phyloP scores from a whole-genome alignment of 1,140 invertebrate genomes.

The Papilio glaucus region DNA sequence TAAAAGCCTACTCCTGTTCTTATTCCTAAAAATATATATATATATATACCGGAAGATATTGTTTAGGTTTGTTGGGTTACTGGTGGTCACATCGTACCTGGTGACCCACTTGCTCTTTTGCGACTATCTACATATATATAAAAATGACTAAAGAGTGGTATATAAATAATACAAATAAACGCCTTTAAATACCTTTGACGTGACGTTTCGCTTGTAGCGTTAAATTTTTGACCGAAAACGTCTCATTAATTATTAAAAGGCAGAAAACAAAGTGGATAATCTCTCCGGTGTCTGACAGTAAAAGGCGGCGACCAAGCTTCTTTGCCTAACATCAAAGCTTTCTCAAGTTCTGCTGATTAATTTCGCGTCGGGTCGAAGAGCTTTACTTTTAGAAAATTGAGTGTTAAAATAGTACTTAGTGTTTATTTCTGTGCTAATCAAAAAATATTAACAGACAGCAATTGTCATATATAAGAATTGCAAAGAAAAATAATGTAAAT shows the following conservation, averaged over 20 bases:
- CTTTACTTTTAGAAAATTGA: slow-evolving; percentile 2
- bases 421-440: background rate
- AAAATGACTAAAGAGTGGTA: background rate
- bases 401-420: background rate
- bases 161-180: too few species aligned
- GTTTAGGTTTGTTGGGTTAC: too few species aligned
- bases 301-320: slow-evolving; percentile 23
- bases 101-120: background rate
- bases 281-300: slow-evolving; percentile 19
- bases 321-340: slow-evolving; percentile 14
- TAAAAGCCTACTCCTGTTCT: too few species aligned
- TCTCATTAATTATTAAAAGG: slow-evolving; percentile 23
- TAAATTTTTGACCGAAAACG: slow-evolving; percentile 15
- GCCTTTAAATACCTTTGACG: background rate
- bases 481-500: too few species aligned
- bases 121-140: too few species aligned
- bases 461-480: too few species aligned
- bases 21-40: too few species aligned
- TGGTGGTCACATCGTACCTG: too few species aligned
- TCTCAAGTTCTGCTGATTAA: slow-evolving; percentile 22
- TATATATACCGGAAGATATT: too few species aligned
- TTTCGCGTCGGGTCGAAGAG: slow-evolving; percentile 10
- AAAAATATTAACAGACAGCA: background rate
- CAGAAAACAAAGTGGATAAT: slow-evolving; percentile 23
- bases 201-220: slow-evolving; percentile 9